These are phyloP conservation scores for Hydrophis major DNA, from an alignment of 2,797 vertebrate species.

Conservation along the genomic window DNA sequence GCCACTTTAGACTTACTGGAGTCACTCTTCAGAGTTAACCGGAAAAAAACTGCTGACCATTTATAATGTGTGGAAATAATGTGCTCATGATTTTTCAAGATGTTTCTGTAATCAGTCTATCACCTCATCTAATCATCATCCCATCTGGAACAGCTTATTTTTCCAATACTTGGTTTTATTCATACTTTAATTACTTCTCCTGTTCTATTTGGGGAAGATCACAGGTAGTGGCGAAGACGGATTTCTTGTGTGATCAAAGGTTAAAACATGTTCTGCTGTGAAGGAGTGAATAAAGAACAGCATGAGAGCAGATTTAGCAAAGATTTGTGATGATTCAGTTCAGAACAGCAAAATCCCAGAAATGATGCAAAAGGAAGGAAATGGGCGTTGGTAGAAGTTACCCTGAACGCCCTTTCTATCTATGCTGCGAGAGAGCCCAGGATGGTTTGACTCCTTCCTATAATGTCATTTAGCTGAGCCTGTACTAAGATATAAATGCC, in stretches of 20 bases:
- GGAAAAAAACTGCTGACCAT: neutral
- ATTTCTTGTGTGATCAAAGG: slow-evolving; percentile 61
- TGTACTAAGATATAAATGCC: too few relatives aligned
- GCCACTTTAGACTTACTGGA: neutral
- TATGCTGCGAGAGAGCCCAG: too few relatives aligned
- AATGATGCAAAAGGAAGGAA: neutral
- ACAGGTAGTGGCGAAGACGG: slow-evolving; percentile 58
- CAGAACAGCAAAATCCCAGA: neutral
- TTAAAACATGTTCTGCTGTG: slow-evolving; percentile 62
- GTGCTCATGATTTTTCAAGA: slow-evolving; percentile 4
- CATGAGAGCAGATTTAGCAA: slow-evolving; percentile 39
- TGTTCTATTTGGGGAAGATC: slow-evolving; percentile 49
- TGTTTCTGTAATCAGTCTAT: slow-evolving; percentile 23
- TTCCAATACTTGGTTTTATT: slow-evolving; percentile 27
- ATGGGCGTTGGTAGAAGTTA: too few relatives aligned
- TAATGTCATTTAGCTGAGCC: too few relatives aligned
- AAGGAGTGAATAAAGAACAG: slow-evolving; percentile 61
- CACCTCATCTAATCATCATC: slow-evolving; percentile 51
- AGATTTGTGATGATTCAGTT: neutral
- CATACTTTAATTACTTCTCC: slow-evolving; percentile 39
- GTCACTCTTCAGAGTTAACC: neutral
- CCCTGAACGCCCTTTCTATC: too few relatives aligned
- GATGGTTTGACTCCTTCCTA: too few relatives aligned
- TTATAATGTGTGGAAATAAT: neutral
- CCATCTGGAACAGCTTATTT: slow-evolving; percentile 42